Base-by-base conservation (phyloP, 2,888 invertebrate genomes). In the Brachypterus glaber region DNA sequence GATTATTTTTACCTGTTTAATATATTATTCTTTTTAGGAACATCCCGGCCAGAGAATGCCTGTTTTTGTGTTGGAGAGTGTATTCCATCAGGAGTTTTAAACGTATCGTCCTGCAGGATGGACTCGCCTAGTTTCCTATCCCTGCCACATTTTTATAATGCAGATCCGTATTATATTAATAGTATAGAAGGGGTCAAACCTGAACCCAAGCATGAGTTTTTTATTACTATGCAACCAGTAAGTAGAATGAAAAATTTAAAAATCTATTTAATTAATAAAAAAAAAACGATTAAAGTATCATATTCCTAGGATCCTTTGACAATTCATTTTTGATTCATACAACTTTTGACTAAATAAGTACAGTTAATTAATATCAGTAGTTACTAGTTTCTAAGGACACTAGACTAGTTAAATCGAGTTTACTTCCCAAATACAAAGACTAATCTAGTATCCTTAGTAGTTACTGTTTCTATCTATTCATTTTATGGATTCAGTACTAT, bases 41-140 rank as follows among this genome's bases (percentile, higher is more conserved):
- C 76, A 0, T 43, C 60, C 0, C 69, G 73, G 34, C 68, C 73
- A 2, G 70, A 72, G 36, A 80, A 80, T 59, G 61, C 70, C 8
- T 87, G 87, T 51, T 86, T 74, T 64, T 86, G 84, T 59, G 71
- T 72, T 37, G 84, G 80, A 0, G 71, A 77, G 45, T 85, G 86
- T 57, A 67, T 69, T 2, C 83, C 83, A 39, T 70, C 76, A 1
- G 87, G 87, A 0, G 72, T 82, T 13, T 73, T 84, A 64, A 83
- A 85, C 62, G 75, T 84, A 12, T 81, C 82, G 0, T 67, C 79
- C 0, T 86, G 85, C 47, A 74, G 85, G 30, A 79, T 71, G 54
- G 82, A 82, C 11, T 82, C 87, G 0, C 90, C 90, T 0, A 79
- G 81, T 0, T 85, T 85, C 57, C 72, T 86, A 50, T 84, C 87